phyloP scores from a whole-genome alignment of 2,888 invertebrate genomes.

The Spodoptera exigua region DNA sequence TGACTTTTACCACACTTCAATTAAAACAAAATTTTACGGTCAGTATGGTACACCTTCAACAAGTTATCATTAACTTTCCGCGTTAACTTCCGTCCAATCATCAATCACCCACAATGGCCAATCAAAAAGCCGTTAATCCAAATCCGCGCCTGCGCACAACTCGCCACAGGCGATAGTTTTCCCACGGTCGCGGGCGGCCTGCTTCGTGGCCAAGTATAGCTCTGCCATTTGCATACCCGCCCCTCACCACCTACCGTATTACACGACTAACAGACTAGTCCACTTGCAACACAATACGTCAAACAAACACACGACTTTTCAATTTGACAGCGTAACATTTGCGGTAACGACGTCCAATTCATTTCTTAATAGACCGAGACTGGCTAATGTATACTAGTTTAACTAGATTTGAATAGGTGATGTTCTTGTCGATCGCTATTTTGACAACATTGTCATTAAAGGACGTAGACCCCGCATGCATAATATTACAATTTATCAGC shows the following conservation, averaged over 20 bases:
- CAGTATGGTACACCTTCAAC: conserved; percentile 14
- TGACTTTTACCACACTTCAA: conserved; percentile 1
- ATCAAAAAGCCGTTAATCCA: conserved; percentile 54
- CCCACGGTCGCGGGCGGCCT: conserved; percentile 86
- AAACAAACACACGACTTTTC: conserved; percentile 54
- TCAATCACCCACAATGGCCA: conserved; percentile 44
- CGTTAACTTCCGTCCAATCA: conserved; percentile 45
- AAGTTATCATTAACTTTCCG: conserved; percentile 31
- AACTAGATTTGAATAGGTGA: conserved; percentile 69
- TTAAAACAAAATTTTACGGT: conserved; percentile 24
- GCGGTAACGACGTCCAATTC: conserved; percentile 68
- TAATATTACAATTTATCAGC: conserved; percentile 46
- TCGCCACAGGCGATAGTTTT: conserved; percentile 89
- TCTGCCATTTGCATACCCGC: conserved; percentile 87
- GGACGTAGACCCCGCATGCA: conserved; percentile 55
- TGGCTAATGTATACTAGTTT: conserved; percentile 65
- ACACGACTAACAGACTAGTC: conserved; percentile 72
- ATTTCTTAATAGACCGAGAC: conserved; percentile 74
- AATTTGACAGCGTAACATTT: conserved; percentile 62
- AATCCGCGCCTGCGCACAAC: conserved; percentile 75
- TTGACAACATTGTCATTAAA: conserved; percentile 64
- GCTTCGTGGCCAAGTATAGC: conserved; percentile 85
- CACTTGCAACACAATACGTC: conserved; percentile 33
- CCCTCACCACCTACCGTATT: conserved; percentile 83
- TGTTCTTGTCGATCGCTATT: conserved; percentile 63